Conservation (phyloP, 2,888 invertebrate genomes). For the Ophraella communa region DNA sequence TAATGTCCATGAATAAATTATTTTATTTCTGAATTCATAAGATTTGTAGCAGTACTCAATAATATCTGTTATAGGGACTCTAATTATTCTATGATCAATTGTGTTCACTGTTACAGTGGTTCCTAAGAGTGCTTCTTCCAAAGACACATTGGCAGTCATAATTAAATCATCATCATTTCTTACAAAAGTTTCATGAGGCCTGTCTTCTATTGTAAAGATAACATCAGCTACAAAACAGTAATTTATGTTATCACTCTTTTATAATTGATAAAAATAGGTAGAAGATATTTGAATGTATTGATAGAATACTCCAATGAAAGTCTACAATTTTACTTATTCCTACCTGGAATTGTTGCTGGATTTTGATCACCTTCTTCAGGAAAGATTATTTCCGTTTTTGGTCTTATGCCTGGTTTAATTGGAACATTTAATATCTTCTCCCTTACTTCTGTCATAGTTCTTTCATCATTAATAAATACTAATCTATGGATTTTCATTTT, state of each 20-base stretch:
- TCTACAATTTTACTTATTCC: background rate
- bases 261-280: no score
- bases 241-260: no score
- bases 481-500: slow-evolving; percentile 81
- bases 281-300: no score
- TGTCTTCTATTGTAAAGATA: slow-evolving; percentile 75
- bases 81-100: slow-evolving; percentile 72
- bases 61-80: slow-evolving; percentile 75
- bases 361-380: slow-evolving; percentile 82
- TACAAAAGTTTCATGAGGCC: slow-evolving; percentile 70
- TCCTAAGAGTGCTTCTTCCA: slow-evolving; percentile 77
- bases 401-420: slow-evolving; percentile 76
- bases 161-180: slow-evolving; percentile 74
- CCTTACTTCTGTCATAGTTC: slow-evolving; percentile 66
- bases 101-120: slow-evolving; percentile 71
- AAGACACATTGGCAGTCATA: slow-evolving; percentile 66
- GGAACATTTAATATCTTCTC: slow-evolving; percentile 79
- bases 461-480: slow-evolving; percentile 70
- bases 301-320: no score
- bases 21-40: no score
- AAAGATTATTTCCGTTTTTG: slow-evolving; percentile 76
- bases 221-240: slow-evolving; percentile 70
- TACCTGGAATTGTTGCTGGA: slow-evolving; percentile 71
- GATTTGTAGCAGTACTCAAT: slow-evolving; percentile 63
- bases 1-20: no score